Conservation (phyloP, 2,888 invertebrate species). For the Lasiommata megera region DNA sequence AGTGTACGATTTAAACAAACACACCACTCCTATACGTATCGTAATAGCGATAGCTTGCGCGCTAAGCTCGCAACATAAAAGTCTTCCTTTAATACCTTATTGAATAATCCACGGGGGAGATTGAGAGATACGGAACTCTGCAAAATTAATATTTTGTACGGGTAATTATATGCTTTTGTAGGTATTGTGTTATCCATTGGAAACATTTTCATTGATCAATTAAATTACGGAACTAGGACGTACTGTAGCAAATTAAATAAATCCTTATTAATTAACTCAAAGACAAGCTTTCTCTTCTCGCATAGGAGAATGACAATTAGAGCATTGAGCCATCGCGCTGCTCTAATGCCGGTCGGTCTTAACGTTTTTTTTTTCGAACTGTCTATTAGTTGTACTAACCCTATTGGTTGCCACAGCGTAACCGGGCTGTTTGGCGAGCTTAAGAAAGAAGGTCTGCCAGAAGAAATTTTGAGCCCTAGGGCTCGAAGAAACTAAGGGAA, state of each 20-base stretch:
- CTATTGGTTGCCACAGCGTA: no score
- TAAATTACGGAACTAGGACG: neutral
- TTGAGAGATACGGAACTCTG: conserved; percentile 44
- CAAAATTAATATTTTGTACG: conserved; percentile 64
- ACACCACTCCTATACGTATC: conserved; percentile 44
- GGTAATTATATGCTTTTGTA: conserved; percentile 46
- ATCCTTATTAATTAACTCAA: neutral
- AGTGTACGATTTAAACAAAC: conserved; percentile 53
- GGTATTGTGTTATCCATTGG: conserved; percentile 17
- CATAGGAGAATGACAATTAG: no score
- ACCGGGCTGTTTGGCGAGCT: no score
- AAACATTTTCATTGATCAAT: neutral
- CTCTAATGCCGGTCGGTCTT: no score
- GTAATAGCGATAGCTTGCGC: conserved; percentile 45
- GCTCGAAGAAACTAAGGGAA: no score
- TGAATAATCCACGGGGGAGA: conserved; percentile 62
- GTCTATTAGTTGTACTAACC: no score
- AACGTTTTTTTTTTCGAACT: no score
- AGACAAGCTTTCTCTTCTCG: no score
- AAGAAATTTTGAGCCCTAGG: no score
- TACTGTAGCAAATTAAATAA: no score
- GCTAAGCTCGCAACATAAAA: conserved; percentile 40
- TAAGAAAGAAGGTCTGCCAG: no score
- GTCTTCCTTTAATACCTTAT: conserved; percentile 57
- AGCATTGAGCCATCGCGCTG: no score